Percentiles rank a stretch among this genome's conserved stretches.
These are phyloP conservation scores for Myoxocephalus aenaeus DNA, from an alignment of 2,797 vertebrate genomes.

Conservation along the genomic window DNA sequence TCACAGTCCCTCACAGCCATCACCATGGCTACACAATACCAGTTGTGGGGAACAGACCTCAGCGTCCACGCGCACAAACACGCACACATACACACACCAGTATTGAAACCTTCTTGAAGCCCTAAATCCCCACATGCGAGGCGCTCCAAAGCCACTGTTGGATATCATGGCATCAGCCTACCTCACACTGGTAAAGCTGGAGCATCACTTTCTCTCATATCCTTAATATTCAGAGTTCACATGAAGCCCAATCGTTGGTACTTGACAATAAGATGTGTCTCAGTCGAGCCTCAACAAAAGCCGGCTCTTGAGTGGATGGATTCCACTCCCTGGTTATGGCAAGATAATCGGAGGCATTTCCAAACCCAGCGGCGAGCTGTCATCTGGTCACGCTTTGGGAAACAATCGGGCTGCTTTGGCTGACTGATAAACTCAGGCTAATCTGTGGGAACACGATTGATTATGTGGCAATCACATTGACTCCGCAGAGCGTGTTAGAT, in stretches of 20 bases:
- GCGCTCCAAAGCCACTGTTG: slow-evolving; percentile 39
- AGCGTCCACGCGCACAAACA: slow-evolving; percentile 17
- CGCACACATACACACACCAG: slow-evolving; percentile 7
- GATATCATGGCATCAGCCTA: slow-evolving; percentile 51
- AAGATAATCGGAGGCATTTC: slow-evolving; percentile 60
- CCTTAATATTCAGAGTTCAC: slow-evolving; percentile 50
- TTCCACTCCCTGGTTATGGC: slow-evolving; percentile 56
- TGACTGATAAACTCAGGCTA: slow-evolving; percentile 42
- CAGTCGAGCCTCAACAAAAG: slow-evolving; percentile 55
- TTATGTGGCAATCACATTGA: slow-evolving; percentile 36
- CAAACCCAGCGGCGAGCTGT: slow-evolving; percentile 39
- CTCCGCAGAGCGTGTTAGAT: slow-evolving; percentile 1
- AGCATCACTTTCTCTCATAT: slow-evolving; percentile 18
- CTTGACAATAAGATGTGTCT: slow-evolving; percentile 46
- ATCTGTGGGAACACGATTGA: slow-evolving; percentile 49
- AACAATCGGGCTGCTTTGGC: slow-evolving; percentile 30
- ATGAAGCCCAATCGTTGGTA: slow-evolving; percentile 35
- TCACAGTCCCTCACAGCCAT: slow-evolving; percentile 75
- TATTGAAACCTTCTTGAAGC: slow-evolving; percentile 34
- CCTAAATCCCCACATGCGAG: slow-evolving; percentile 38
- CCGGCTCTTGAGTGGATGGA: slow-evolving; percentile 45
- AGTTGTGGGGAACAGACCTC: slow-evolving; percentile 49
- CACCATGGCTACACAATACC: slow-evolving; percentile 73
- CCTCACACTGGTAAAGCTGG: slow-evolving; percentile 35
- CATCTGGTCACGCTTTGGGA: slow-evolving; percentile 51